Evolutionary conservation across 2,113 vertebrate genomes (phyloP).

Genomic region (Nettapus auritus): DNA sequence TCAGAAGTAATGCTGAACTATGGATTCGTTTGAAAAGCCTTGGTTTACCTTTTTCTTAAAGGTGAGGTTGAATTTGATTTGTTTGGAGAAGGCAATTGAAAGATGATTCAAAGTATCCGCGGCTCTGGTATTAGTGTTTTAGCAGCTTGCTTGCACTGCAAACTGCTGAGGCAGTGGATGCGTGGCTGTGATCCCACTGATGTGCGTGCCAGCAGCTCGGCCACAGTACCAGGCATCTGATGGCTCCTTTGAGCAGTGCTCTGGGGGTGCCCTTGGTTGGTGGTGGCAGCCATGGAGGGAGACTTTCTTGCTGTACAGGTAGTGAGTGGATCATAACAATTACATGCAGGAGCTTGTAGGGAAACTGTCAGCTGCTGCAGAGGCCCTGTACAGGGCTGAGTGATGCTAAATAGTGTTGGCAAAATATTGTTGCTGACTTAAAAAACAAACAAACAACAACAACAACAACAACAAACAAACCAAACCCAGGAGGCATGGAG

Average conservation of each 20-base stretch:
- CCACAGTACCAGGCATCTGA: not conserved
- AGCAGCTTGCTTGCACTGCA: not conserved
- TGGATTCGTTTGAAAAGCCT: not conserved
- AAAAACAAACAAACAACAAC: not conserved
- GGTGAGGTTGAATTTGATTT: not conserved
- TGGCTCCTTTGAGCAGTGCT: not conserved
- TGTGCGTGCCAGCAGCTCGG: not conserved
- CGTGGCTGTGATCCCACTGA: not conserved
- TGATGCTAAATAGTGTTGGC: not conserved
- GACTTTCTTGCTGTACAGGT: not conserved
- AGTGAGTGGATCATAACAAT: not conserved
- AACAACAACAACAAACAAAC: too few relatives aligned
- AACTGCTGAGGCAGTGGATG: not conserved
- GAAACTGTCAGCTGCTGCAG: not conserved
- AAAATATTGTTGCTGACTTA: not conserved
- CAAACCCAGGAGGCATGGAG: not conserved
- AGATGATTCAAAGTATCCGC: not conserved
- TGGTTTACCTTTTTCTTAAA: not conserved
- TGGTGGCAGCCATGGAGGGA: not conserved
- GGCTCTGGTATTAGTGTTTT: not conserved
- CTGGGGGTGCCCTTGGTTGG: not conserved
- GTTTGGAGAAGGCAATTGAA: not conserved
- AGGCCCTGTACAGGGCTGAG: not conserved
- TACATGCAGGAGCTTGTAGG: not conserved
- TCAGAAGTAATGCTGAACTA: not conserved